Evolutionary conservation across 2,888 invertebrate species (phyloP).

Genomic region (Cactoblastis cactorum): DNA sequence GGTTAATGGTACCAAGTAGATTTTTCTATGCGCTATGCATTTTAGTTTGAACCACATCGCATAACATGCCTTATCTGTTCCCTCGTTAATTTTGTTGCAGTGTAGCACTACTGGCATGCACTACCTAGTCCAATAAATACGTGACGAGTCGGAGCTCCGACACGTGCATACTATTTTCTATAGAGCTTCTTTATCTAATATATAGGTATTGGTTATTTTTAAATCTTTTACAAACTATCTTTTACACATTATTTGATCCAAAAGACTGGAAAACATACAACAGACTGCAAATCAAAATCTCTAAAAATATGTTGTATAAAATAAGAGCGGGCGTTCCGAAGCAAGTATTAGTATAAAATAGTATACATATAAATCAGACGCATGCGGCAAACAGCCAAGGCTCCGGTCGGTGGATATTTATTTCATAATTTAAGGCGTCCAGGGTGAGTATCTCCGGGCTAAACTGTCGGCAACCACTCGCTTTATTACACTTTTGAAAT

Average conservation of each 20-base stretch:
- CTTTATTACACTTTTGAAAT: slow-evolving; percentile 8
- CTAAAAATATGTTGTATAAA: background rate
- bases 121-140: slow-evolving; percentile 7
- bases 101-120: slow-evolving; percentile 2
- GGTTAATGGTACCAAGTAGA: too few species aligned
- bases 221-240: background rate
- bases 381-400: background rate
- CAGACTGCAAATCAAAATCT: background rate
- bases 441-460: background rate
- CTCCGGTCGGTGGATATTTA: slow-evolving; percentile 3
- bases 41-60: background rate
- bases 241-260: too few species aligned
- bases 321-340: background rate
- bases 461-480: slow-evolving; percentile 4
- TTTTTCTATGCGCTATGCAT: too few species aligned
- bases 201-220: background rate
- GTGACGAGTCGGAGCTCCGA: slow-evolving; percentile 4
- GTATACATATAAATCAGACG: background rate
- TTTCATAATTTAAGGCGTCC: slow-evolving; percentile 11
- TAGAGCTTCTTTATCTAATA: background rate
- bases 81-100: background rate
- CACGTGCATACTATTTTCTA: slow-evolving; percentile 4
- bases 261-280: background rate
- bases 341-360: slow-evolving; percentile 3
- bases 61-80: background rate